A percentile compares a stretch with the other conserved stretches of the same genome.
Conservation (phyloP, 2,113 vertebrate species). For the Sapajus apella region DNA sequence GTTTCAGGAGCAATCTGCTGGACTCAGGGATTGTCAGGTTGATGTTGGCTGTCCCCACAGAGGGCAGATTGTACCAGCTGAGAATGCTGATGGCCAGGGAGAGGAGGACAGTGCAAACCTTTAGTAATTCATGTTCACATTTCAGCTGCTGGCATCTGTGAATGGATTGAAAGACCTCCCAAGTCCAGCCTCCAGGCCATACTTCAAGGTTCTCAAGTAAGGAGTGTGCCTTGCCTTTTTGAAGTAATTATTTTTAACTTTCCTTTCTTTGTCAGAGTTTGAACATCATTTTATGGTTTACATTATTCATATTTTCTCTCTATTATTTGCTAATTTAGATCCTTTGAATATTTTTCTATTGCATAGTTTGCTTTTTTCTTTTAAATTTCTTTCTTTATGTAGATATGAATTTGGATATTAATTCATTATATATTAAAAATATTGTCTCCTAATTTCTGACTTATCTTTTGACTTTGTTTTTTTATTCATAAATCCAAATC, state of each 20-base stretch:
- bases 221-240: too few relatives aligned
- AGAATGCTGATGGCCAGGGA: conserved; percentile 87
- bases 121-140: not conserved
- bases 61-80: conserved; percentile 73
- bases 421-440: not conserved
- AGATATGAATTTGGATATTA: not conserved
- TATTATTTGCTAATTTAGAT: not conserved
- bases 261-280: not conserved
- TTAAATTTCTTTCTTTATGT: not conserved
- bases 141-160: too few relatives aligned
- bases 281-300: not conserved
- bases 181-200: too few relatives aligned
- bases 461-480: not conserved
- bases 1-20: conserved; percentile 83
- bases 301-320: not conserved
- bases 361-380: not conserved
- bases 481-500: not conserved
- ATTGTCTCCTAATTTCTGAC: not conserved
- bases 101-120: conserved; percentile 86
- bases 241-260: not conserved
- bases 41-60: conserved; percentile 83
- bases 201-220: too few relatives aligned
- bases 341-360: not conserved
- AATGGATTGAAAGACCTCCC: too few relatives aligned
- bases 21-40: conserved; percentile 89